A percentile compares a stretch with the other conserved stretches of the same genome.
Conservation (phyloP, 2,797 vertebrate genomes). For the Aythya fuligula region DNA sequence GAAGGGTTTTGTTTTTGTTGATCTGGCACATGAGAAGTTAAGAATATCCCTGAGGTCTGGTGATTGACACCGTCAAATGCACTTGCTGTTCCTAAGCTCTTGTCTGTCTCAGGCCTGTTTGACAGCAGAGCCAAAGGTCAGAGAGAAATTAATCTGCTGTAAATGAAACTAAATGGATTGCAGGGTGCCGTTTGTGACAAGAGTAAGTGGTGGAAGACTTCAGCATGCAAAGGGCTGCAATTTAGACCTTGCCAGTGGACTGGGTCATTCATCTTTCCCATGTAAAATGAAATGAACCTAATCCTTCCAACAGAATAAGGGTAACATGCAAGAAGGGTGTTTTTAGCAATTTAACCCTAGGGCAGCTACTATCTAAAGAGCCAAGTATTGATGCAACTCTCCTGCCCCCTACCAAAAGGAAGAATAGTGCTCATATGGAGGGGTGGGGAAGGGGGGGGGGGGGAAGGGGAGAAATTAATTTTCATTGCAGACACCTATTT, state of each 20-base stretch:
- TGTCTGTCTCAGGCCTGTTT: conserved; percentile 39
- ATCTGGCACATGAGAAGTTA: conserved; percentile 3
- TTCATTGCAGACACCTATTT: background rate
- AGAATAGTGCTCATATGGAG: background rate
- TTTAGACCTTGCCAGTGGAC: conserved; percentile 42
- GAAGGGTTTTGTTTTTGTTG: background rate
- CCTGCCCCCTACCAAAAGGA: background rate
- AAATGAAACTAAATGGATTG: conserved; percentile 74
- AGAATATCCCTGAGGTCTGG: background rate
- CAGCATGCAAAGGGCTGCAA: conserved; percentile 53
- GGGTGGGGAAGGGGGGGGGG: background rate
- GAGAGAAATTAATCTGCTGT: conserved; percentile 72
- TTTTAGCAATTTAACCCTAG: conserved; percentile 60
- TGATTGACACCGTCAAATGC: conserved; percentile 61
- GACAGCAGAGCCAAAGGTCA: conserved; percentile 61
- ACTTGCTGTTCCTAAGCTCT: conserved; percentile 34
- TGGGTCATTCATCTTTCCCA: conserved; percentile 59
- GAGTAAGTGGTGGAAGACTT: conserved; percentile 54
- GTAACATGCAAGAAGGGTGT: conserved; percentile 7
- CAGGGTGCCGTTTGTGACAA: conserved; percentile 58
- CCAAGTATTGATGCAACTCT: conserved; percentile 4
- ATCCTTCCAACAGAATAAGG: conserved; percentile 53
- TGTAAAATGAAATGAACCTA: conserved; percentile 49
- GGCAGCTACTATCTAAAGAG: conserved; percentile 52
- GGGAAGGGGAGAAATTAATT: background rate